phyloP scores from a whole-genome alignment of 2,113 vertebrate species.

The Macaca nemestrina region DNA sequence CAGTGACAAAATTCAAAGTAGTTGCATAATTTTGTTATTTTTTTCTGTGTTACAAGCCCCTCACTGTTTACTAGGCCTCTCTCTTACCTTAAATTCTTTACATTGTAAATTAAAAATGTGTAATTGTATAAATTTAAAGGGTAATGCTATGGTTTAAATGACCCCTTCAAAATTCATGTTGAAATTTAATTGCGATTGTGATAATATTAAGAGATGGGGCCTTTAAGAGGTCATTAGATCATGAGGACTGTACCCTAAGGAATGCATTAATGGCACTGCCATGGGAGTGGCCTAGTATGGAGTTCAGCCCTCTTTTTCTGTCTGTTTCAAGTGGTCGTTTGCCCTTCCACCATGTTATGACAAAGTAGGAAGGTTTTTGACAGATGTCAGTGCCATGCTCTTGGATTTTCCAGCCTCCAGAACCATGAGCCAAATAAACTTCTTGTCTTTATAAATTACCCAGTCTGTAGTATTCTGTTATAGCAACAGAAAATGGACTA shows the following conservation, averaged over 20 bases:
- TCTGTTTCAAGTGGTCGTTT: neutral
- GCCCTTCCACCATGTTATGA: neutral
- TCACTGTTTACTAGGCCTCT: constrained; percentile 75
- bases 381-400: neutral
- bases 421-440: neutral
- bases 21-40: neutral
- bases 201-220: neutral
- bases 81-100: constrained; percentile 84
- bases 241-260: neutral
- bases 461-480: no score
- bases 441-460: no score
- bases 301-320: neutral
- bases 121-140: neutral
- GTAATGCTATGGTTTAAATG: neutral
- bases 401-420: neutral
- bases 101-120: neutral
- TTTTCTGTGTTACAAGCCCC: constrained; percentile 75
- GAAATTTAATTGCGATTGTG: neutral
- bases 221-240: neutral
- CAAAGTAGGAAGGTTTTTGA: neutral
- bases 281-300: neutral
- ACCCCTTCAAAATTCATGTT: neutral
- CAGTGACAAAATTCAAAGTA: constrained; percentile 61
- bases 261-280: neutral
- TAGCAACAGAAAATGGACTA: no score